These are phyloP conservation scores for Tautogolabrus adspersus DNA, from an alignment of 2,113 vertebrate species.

Conservation along the genomic window DNA sequence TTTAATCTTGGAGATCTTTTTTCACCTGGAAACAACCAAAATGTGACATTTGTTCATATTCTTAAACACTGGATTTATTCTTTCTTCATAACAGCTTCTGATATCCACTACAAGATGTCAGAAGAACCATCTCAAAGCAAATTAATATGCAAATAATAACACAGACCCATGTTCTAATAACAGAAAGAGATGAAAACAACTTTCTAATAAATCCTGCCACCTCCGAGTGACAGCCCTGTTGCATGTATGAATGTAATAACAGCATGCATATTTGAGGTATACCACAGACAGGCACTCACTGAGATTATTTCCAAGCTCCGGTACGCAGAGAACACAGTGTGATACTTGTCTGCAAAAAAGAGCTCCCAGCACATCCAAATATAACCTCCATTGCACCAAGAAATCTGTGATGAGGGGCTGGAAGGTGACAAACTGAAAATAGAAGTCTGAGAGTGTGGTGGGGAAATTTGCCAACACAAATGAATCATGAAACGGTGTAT, in stretches of 20 bases:
- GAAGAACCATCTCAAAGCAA: too few species aligned
- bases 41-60: too few species aligned
- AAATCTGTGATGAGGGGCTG: conserved; percentile 31
- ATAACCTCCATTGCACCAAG: conserved; percentile 23
- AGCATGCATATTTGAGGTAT: conserved; percentile 14
- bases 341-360: conserved; percentile 42
- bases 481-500: not conserved
- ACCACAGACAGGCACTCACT: conserved; percentile 23
- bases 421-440: conserved; percentile 38
- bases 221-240: conserved; percentile 32
- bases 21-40: too few species aligned
- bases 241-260: conserved; percentile 63
- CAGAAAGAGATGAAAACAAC: conserved; percentile 19
- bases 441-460: conserved; percentile 1
- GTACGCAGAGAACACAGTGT: conserved; percentile 35
- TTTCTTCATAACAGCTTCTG: too few species aligned
- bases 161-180: too few species aligned
- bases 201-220: conserved; percentile 49
- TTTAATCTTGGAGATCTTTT: not conserved
- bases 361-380: conserved; percentile 45
- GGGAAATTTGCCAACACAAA: not conserved
- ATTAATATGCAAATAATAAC: too few species aligned
- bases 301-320: conserved; percentile 43
- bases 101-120: too few species aligned
- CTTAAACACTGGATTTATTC: not conserved